Percentiles rank a stretch among this genome's conserved stretches.
Evolutionary conservation across 1,140 invertebrate species (phyloP).

Genomic region (Euschistus heros): DNA sequence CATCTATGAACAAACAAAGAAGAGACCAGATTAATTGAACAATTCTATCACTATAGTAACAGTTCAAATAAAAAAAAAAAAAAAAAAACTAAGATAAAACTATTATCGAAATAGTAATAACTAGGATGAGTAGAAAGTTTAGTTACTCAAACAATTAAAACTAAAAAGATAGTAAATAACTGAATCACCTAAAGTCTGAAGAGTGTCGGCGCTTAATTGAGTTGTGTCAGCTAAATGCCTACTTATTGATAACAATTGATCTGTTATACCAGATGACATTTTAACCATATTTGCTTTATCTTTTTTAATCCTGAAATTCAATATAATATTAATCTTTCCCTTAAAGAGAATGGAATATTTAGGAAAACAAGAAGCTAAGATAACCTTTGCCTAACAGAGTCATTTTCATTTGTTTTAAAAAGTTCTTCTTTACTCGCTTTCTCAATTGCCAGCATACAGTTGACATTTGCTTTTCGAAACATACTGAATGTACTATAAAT

Average conservation of each 20-base stretch:
- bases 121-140: too few species aligned
- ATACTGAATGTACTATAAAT: constrained; percentile 51
- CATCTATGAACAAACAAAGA: too few species aligned
- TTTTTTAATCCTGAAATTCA: constrained; percentile 37
- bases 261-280: constrained; percentile 60
- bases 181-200: constrained; percentile 61
- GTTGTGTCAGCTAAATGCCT: constrained; percentile 75
- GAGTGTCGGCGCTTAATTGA: constrained; percentile 69
- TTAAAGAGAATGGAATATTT: not conserved
- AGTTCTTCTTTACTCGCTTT: constrained; percentile 58
- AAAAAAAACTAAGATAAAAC: too few species aligned
- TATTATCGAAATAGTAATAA: too few species aligned
- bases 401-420: constrained; percentile 46
- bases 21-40: too few species aligned
- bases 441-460: constrained; percentile 60
- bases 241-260: constrained; percentile 71
- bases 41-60: too few species aligned
- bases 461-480: constrained; percentile 67
- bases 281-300: constrained; percentile 53
- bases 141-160: too few species aligned
- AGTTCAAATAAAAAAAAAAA: too few species aligned
- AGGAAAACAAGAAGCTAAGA: too few species aligned
- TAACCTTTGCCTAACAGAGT: constrained; percentile 43
- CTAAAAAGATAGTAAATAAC: constrained; percentile 12
- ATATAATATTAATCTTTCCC: not conserved